Evolutionary conservation across 1,140 invertebrate genomes (phyloP).

Genomic region (Rhopalosiphum maidis): DNA sequence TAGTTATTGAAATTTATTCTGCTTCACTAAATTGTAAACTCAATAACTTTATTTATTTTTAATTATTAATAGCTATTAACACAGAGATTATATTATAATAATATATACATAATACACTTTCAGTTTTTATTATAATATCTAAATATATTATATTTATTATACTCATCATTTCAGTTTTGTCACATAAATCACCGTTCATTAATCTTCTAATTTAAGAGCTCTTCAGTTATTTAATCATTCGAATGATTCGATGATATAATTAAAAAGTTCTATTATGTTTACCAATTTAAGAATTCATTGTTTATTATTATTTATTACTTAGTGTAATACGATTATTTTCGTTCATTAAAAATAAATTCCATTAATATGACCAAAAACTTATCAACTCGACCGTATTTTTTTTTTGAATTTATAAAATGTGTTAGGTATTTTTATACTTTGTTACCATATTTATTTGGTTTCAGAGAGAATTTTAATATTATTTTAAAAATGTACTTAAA

Average conservation of each 20-base stretch:
- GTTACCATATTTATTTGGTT: conserved; percentile 4
- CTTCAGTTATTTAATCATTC: neutral
- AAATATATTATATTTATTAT: neutral
- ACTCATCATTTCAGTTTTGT: neutral
- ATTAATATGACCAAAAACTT: neutral
- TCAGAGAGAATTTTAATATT: neutral
- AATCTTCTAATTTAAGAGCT: neutral
- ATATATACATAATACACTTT: too few species aligned
- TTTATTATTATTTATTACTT: neutral
- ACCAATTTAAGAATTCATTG: neutral
- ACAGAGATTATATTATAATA: too few species aligned
- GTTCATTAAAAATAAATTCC: neutral
- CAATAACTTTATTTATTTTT: neutral
- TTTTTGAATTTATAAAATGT: neutral
- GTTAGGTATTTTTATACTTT: neutral
- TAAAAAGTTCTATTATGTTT: neutral
- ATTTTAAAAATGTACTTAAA: conserved; percentile 10
- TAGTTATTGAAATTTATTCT: neutral
- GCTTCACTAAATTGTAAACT: neutral
- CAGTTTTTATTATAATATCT: neutral
- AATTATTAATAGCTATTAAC: too few species aligned
- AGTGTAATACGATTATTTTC: neutral
- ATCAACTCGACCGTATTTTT: neutral
- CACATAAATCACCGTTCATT: neutral
- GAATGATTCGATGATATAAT: neutral